Percentiles rank a stretch among this genome's conserved stretches.
phyloP scores from a whole-genome alignment of 2,797 vertebrate genomes.

The Scolopax rusticola region DNA sequence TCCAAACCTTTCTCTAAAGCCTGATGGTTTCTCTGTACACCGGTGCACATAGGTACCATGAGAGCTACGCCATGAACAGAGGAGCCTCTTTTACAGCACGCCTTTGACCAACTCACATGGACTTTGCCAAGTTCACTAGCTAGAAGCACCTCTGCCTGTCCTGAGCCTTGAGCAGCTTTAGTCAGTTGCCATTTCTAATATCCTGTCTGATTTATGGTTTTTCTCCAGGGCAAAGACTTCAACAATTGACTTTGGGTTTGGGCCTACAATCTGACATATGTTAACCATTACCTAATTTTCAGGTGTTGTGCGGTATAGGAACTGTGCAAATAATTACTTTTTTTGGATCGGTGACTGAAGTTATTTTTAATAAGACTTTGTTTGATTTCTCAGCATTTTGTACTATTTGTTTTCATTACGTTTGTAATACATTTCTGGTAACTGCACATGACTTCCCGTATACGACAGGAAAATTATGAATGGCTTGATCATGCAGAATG shows the following conservation, averaged over 20 bases:
- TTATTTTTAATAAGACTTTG: conserved; percentile 32
- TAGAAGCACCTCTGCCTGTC: neutral
- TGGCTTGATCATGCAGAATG: conserved; percentile 4
- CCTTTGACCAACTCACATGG: neutral
- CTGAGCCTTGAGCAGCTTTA: neutral
- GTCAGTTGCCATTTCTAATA: conserved; percentile 30
- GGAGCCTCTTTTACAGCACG: rapidly evolving
- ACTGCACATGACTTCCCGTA: neutral
- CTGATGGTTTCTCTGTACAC: neutral
- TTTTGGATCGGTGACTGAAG: conserved; percentile 19
- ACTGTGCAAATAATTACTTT: conserved; percentile 52
- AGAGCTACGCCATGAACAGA: neutral
- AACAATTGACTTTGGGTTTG: conserved; percentile 45
- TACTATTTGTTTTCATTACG: conserved; percentile 21
- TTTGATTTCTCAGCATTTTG: conserved; percentile 52
- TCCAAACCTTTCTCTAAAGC: neutral
- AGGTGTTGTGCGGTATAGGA: conserved; percentile 44
- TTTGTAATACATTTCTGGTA: conserved; percentile 56
- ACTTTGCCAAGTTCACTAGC: neutral
- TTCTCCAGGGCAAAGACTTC: conserved; percentile 60
- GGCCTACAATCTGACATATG: conserved; percentile 33
- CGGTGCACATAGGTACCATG: rapidly evolving
- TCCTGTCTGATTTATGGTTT: conserved; percentile 60
- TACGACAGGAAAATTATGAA: conserved; percentile 36
- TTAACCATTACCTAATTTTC: conserved; percentile 70